These are phyloP conservation scores for Drosophila niveifrons DNA, from an alignment of 2,888 invertebrate genomes.

Conservation along the genomic window DNA sequence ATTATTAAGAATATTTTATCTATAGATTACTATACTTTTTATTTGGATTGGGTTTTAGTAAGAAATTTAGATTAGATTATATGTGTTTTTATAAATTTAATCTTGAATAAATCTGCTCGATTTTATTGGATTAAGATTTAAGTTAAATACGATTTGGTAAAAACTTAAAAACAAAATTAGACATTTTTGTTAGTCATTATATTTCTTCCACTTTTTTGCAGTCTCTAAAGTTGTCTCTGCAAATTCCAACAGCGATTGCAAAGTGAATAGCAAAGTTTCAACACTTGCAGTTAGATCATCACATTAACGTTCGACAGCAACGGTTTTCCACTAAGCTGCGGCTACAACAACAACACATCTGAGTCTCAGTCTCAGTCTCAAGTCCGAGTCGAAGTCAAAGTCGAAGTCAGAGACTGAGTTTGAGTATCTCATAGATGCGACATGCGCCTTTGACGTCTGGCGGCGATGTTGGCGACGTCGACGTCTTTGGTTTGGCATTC, in stretches of 20 bases:
- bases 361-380: neutral
- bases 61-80: no score
- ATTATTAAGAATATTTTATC: no score
- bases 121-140: no score
- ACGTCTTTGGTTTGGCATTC: conserved; percentile 73
- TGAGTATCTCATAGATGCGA: conserved; percentile 74
- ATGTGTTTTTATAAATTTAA: no score
- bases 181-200: no score
- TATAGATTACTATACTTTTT: no score
- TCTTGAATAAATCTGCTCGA: no score
- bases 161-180: no score
- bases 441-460: conserved; percentile 76
- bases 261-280: conserved; percentile 22
- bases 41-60: no score
- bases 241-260: conserved; percentile 2
- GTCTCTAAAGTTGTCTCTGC: neutral
- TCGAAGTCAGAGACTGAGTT: conserved; percentile 21
- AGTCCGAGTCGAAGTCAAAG: conserved; percentile 15
- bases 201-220: neutral
- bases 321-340: conserved; percentile 61
- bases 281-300: conserved; percentile 48
- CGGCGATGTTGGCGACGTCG: conserved; percentile 70
- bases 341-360: conserved; percentile 34
- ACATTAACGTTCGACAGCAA: conserved; percentile 61
- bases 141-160: no score